Evolutionary conservation across 2,797 vertebrate genomes (phyloP), one percentile per base, ranked within the genome.

Genomic region (Luscinia megarhynchos): DNA sequence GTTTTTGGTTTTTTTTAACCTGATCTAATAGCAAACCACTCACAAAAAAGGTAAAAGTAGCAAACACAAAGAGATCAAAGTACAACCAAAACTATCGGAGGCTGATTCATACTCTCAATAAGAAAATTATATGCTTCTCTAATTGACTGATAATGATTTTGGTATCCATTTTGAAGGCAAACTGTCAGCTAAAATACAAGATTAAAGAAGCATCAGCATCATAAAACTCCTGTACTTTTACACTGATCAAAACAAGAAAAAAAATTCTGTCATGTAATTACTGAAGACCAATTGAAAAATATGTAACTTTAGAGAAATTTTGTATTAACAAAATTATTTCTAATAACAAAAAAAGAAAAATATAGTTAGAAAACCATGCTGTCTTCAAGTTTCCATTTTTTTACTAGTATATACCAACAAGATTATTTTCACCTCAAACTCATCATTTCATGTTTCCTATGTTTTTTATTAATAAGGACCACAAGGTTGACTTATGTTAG

Each of bases 41-140:
- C 45, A 61, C 32, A 91, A 77, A 95, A 74, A 92, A 87, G 58
- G 59, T 70, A 91, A 69, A 92, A 94, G 57, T 20, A 91, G 67
- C 15, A 80, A 82, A 62, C 70, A 93, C 54, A 87, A 80, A 92
- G 67, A 97, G 48, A 96, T 92, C 79, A 96, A 97, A 97, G 92
- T 74, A 89, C 11, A 69, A 61, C 34, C 27, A 89, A 86, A 59
- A 75, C 32, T 81, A 74, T 8, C 16, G 18, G 43, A 92, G 69
- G 15, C n/a, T 93, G 89, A 89, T 64, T 92, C 78, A 87, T 80
- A 69, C 5, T 76, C 74, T 73, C 48, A 67, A 18, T 19, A 84
- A 86, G 63, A 63, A 91, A 88, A 91, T 29, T 24, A 67, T 11
- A 89, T 61, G 16, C 38, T 91, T 48, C 66, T 92, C 78, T 78